Evolutionary conservation across 1,140 invertebrate genomes (phyloP).

Genomic region (Conopomorpha cramerella): DNA sequence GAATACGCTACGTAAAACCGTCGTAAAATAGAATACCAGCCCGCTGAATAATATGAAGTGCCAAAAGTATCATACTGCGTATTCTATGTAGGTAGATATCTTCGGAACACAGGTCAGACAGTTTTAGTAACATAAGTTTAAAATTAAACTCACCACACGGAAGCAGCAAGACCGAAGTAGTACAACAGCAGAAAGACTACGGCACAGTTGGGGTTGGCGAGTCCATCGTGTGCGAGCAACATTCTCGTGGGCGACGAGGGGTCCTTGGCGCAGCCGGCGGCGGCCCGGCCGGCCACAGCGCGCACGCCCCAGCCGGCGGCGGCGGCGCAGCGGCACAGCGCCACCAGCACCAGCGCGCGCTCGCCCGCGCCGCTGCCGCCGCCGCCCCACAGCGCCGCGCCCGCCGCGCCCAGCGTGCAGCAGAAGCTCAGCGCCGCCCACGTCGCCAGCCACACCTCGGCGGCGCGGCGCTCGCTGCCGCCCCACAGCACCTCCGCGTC

Average conservation of each 20-base stretch:
- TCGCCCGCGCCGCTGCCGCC: conserved; percentile 50
- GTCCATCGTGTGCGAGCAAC: conserved; percentile 76
- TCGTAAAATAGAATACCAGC: no score
- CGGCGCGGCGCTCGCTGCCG: conserved; percentile 74
- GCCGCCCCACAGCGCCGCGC: conserved; percentile 76
- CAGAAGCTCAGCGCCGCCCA: conserved; percentile 86
- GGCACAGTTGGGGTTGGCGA: conserved; percentile 86
- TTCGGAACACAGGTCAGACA: no score
- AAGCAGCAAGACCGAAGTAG: conserved; percentile 86
- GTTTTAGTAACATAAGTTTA: no score
- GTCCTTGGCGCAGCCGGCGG: conserved; percentile 64
- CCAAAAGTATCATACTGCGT: no score
- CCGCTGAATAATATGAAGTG: no score
- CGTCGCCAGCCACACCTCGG: conserved; percentile 73
- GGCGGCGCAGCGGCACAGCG: conserved; percentile 82
- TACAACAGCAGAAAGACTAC: conserved; percentile 87
- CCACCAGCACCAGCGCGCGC: conserved; percentile 77
- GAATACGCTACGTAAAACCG: no score
- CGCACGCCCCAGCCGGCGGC: conserved; percentile 80
- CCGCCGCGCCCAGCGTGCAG: conserved; percentile 77
- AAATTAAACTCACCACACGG: conserved; percentile 86
- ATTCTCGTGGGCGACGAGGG: conserved; percentile 61
- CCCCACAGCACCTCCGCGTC: conserved; percentile 78
- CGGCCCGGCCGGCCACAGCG: conserved; percentile 69
- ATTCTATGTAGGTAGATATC: no score